Base-by-base conservation (phyloP, 2,113 vertebrate species). In the Eulemur macaco region DNA sequence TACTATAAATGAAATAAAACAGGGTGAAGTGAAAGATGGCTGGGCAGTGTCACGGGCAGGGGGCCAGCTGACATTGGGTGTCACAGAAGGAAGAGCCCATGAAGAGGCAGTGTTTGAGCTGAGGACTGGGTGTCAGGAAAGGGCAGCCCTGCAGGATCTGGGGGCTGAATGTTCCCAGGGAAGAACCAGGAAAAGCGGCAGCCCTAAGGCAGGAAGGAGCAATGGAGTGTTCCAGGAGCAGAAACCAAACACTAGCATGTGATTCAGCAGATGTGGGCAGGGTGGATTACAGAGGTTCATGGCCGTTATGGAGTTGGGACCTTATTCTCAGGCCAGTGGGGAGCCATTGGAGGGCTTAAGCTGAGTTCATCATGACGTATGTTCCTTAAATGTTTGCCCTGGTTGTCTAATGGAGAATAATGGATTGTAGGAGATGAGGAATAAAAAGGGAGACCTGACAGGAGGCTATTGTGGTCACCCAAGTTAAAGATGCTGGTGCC, bases 11-110 rank as follows among this genome's bases (percentile, higher is more conserved):
- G 45, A 87, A 74, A 50, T 54, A 25, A 84, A 45, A 17, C 45
- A 54, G 54, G 8, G 23, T 45, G 15, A 64, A 18, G 52, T 74
- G 89, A 39, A 56, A 68, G 83, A 42, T 50, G 29, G 7, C 80
- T 50, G 34, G 20, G 1, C 60, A 34, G 54, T 14, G 14, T 34
- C 31, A 1, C 23, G 21, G 34, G 17, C 1, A 1, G 6, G 25
- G 17, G 31, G 17, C n/a, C 25, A 1, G 31, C 9, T 29, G 63
- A 34, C 37, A 52, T 1, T 31, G 76, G 37, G 4, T 52, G 31
- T 80, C 42, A 29, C 4, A 3, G 2, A n/a, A 80, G 74, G 1
- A 66, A 47, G 90, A 69, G 17, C n/a, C 87, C 63, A 29, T 4
- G 63, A 8, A 69, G 87, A 90, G 86, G 50, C 1, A 3, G 0